phyloP scores from a whole-genome alignment of 2,888 invertebrate genomes.

The Philopedon plagiatum region DNA sequence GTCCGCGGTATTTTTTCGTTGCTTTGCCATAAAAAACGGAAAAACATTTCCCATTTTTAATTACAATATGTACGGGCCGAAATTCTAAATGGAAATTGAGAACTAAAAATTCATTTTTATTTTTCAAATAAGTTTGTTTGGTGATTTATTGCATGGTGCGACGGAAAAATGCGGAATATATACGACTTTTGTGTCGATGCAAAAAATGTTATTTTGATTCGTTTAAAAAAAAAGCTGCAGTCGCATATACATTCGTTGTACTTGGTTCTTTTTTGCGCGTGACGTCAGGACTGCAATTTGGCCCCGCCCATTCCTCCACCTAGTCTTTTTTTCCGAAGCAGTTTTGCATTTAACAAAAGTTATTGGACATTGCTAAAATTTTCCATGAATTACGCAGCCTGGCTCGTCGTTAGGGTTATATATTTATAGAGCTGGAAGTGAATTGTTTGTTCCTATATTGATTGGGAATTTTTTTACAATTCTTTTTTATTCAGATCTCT shows the following conservation, averaged over 20 bases:
- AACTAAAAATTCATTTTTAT: slow-evolving; percentile 54
- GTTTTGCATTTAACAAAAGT: slow-evolving; percentile 40
- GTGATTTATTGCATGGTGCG: slow-evolving; percentile 50
- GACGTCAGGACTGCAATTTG: slow-evolving; percentile 33
- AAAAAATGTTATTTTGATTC: slow-evolving; percentile 54
- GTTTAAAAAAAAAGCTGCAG: slow-evolving; percentile 47
- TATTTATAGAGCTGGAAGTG: background rate
- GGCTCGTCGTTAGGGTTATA: background rate
- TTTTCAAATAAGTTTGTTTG: slow-evolving; percentile 53
- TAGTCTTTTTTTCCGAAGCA: slow-evolving; percentile 46
- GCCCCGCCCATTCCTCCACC: slow-evolving; percentile 48
- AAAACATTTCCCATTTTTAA: slow-evolving; percentile 54
- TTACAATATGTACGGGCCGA: slow-evolving; percentile 53
- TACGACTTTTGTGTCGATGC: slow-evolving; percentile 51
- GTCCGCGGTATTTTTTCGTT: slow-evolving; percentile 36
- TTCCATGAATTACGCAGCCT: slow-evolving; percentile 33
- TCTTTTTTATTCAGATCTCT: too few relatives aligned
- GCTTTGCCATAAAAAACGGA: slow-evolving; percentile 46
- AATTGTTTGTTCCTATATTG: too few relatives aligned
- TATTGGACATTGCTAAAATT: slow-evolving; percentile 42
- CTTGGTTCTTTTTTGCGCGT: slow-evolving; percentile 21
- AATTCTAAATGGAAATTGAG: slow-evolving; percentile 54
- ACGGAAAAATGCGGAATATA: slow-evolving; percentile 50
- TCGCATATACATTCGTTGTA: slow-evolving; percentile 47
- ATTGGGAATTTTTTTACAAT: too few relatives aligned